These are phyloP conservation scores for Pteria penguin DNA, from an alignment of 2,888 invertebrate species.

Conservation along the genomic window DNA sequence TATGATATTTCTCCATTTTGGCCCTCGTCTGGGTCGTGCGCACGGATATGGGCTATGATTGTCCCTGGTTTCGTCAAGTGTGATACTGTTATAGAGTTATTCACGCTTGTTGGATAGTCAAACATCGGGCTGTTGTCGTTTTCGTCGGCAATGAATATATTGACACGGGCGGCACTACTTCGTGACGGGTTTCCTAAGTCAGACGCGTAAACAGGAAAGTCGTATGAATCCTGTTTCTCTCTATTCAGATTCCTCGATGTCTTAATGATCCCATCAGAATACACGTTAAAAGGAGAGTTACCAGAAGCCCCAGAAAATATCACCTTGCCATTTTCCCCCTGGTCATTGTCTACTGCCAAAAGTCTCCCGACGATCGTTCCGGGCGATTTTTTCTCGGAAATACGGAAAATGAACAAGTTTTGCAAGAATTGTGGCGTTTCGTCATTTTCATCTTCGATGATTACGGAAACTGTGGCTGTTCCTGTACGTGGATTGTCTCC, in stretches of 20 bases:
- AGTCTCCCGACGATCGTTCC: conserved; percentile 72
- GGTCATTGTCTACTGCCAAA: conserved; percentile 66
- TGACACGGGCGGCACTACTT: conserved; percentile 48
- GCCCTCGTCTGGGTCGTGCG: conserved; percentile 49
- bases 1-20: conserved; percentile 45
- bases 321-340: conserved; percentile 41
- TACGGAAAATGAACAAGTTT: conserved; percentile 86
- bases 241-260: conserved; percentile 49
- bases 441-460: conserved; percentile 92
- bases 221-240: conserved; percentile 47
- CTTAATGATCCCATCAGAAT: conserved; percentile 48
- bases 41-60: conserved; percentile 39
- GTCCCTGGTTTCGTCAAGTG: conserved; percentile 43
- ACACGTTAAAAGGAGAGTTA: conserved; percentile 46
- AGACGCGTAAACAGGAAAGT: conserved; percentile 45
- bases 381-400: conserved; percentile 79
- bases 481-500: conserved; percentile 92
- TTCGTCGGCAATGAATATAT: conserved; percentile 53
- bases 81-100: conserved; percentile 56
- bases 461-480: conserved; percentile 91
- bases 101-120: conserved; percentile 53
- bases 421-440: conserved; percentile 96
- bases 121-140: conserved; percentile 59
- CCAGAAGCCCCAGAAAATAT: conserved; percentile 29
- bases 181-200: conserved; percentile 50